Evolutionary conservation across 2,888 invertebrate species (phyloP).

Genomic region (Drosophila picticornis): DNA sequence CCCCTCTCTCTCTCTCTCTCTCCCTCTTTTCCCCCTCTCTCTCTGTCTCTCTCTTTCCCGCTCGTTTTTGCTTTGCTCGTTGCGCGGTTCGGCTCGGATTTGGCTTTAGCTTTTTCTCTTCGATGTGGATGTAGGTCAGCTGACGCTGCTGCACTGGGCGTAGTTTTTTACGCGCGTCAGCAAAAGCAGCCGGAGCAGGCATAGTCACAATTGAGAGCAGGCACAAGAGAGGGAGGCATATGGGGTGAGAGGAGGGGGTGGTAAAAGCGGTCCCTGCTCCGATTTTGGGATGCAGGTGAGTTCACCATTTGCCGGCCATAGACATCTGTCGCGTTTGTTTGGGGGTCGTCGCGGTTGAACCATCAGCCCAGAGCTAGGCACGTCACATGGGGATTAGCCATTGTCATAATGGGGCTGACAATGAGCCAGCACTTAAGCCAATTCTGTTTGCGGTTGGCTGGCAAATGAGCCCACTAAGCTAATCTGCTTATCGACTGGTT

Average conservation of each 20-base stretch:
- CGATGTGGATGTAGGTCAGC: constrained; percentile 73
- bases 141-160: constrained; percentile 67
- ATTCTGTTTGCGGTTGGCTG: constrained; percentile 61
- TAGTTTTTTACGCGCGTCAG: constrained; percentile 77
- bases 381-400: constrained; percentile 62
- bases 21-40: not conserved
- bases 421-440: constrained; percentile 61
- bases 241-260: not conserved
- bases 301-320: constrained; percentile 53
- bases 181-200: constrained; percentile 50
- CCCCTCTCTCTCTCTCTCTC: not conserved
- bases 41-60: not conserved
- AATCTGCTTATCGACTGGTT: constrained; percentile 62
- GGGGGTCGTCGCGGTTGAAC: not conserved
- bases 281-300: constrained; percentile 34
- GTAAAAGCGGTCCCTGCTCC: constrained; percentile 14
- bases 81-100: constrained; percentile 38
- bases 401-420: constrained; percentile 52
- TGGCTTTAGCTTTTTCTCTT: constrained; percentile 47
- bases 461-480: constrained; percentile 56
- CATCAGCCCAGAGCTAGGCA: constrained; percentile 31
- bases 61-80: constrained; percentile 22
- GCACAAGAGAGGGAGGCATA: not conserved
- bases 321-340: constrained; percentile 21
- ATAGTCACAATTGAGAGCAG: constrained; percentile 4